Evolutionary conservation across 1,140 invertebrate genomes (phyloP).

Genomic region (Mercenaria mercenaria): DNA sequence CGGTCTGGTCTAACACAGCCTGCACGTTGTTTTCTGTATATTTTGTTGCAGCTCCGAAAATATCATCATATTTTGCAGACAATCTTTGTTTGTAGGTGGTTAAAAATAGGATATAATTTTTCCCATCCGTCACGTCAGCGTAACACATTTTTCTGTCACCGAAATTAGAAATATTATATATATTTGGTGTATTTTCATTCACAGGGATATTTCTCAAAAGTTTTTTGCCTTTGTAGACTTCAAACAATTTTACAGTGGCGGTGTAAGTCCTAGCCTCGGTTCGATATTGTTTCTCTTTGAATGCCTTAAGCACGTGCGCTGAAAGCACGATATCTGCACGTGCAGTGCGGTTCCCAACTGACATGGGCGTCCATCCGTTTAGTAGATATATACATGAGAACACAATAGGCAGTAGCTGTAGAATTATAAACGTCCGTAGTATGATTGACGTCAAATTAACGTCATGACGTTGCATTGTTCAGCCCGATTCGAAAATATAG

Average conservation of each 20-base stretch:
- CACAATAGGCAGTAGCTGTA: conserved; percentile 47
- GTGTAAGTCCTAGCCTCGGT: conserved; percentile 79
- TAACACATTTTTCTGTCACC: conserved; percentile 85
- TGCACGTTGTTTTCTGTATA: conserved; percentile 77
- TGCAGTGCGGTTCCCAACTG: conserved; percentile 79
- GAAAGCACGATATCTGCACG: conserved; percentile 81
- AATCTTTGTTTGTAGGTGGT: conserved; percentile 81
- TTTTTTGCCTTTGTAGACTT: conserved; percentile 80
- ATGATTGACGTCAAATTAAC: conserved; percentile 60
- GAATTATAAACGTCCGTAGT: conserved; percentile 45
- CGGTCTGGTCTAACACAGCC: conserved; percentile 78
- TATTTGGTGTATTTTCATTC: conserved; percentile 48
- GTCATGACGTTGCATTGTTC: conserved; percentile 52
- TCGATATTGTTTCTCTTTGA: conserved; percentile 71
- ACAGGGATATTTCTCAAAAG: conserved; percentile 68
- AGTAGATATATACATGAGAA: conserved; percentile 82
- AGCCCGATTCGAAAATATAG: neutral
- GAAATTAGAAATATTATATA: conserved; percentile 84
- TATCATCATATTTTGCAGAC: conserved; percentile 85
- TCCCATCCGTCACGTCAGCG: conserved; percentile 80
- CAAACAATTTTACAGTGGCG: conserved; percentile 78
- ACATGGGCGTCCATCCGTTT: conserved; percentile 84
- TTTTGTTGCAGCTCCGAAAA: conserved; percentile 82
- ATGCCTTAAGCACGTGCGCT: conserved; percentile 76
- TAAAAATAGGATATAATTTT: conserved; percentile 83